A percentile compares a stretch with the other conserved stretches of the same genome.
Evolutionary conservation across 2,797 vertebrate species (phyloP).

Genomic region (Rhabdophis nuchalis): DNA sequence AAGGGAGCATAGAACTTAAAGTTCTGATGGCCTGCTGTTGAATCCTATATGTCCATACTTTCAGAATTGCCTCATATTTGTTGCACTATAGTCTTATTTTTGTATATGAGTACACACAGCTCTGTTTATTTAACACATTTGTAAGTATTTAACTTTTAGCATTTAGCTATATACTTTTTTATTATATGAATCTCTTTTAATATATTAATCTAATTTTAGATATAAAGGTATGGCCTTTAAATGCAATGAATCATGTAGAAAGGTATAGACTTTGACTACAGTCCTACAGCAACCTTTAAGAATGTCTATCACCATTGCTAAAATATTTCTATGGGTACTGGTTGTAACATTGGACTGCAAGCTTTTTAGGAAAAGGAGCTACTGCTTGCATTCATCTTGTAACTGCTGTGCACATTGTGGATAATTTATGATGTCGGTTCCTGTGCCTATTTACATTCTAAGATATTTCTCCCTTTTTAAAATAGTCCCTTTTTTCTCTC

Average conservation of each 20-base stretch:
- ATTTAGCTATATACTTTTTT: background rate
- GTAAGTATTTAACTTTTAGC: background rate
- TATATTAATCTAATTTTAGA: background rate
- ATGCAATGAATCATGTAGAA: background rate
- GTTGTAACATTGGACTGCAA: background rate
- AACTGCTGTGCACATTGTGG: background rate
- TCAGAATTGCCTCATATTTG: background rate
- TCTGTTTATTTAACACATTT: background rate
- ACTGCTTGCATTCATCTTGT: rapidly evolving
- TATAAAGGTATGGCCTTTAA: background rate
- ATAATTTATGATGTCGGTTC: background rate
- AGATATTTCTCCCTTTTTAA: constrained; percentile 3
- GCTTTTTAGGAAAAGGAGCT: background rate
- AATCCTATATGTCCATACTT: background rate
- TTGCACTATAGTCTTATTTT: constrained; percentile 12
- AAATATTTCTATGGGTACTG: background rate
- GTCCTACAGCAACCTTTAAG: background rate
- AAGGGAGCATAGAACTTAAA: background rate
- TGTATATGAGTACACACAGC: background rate
- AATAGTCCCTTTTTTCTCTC: background rate
- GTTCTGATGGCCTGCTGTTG: background rate
- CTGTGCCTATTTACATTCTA: background rate
- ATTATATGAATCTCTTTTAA: background rate
- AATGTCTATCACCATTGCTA: background rate
- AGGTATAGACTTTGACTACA: background rate